These are phyloP conservation scores for Oikopleura vanhoeffeni DNA, from an alignment of 23 tunicate genomes.

Conservation along the genomic window DNA sequence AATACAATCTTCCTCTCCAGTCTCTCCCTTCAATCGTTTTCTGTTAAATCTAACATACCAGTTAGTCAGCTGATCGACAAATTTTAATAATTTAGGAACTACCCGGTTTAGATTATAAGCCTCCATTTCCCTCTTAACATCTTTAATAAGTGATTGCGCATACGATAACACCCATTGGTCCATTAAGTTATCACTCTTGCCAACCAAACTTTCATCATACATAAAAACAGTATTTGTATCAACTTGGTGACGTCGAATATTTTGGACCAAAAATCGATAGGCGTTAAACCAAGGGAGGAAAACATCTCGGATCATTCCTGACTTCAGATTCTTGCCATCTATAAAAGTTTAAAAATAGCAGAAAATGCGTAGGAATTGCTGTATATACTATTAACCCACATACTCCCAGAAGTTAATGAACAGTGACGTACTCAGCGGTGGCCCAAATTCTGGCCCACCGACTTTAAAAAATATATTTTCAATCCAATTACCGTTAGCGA, in stretches of 20 bases:
- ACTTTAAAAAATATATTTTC: too few relatives aligned
- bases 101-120: slow-evolving; percentile 67
- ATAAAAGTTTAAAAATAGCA: too few relatives aligned
- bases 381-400: too few relatives aligned
- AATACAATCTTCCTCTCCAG: slow-evolving; percentile 65
- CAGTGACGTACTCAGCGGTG: too few relatives aligned
- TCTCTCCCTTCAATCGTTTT: slow-evolving; percentile 62
- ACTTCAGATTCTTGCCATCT: too few relatives aligned
- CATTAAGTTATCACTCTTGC: slow-evolving; percentile 53
- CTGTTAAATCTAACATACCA: slow-evolving; percentile 97
- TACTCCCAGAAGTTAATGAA: too few relatives aligned
- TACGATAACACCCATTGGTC: slow-evolving; percentile 86
- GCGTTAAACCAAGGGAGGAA: slow-evolving; percentile 99
- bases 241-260: slow-evolving; percentile 3
- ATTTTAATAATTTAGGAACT: slow-evolving; percentile 60
- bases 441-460: too few relatives aligned
- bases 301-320: slow-evolving; percentile 34
- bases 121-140: slow-evolving; percentile 61
- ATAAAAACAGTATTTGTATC: slow-evolving; percentile 17
- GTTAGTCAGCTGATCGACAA: slow-evolving; percentile 79
- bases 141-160: slow-evolving; percentile 44
- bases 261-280: slow-evolving; percentile 20
- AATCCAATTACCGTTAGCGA: too few relatives aligned
- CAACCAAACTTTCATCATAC: slow-evolving; percentile 41
- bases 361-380: too few relatives aligned